These are phyloP conservation scores for Thinocorus orbignyianus DNA, from an alignment of 2,113 vertebrate species.

Conservation along the genomic window DNA sequence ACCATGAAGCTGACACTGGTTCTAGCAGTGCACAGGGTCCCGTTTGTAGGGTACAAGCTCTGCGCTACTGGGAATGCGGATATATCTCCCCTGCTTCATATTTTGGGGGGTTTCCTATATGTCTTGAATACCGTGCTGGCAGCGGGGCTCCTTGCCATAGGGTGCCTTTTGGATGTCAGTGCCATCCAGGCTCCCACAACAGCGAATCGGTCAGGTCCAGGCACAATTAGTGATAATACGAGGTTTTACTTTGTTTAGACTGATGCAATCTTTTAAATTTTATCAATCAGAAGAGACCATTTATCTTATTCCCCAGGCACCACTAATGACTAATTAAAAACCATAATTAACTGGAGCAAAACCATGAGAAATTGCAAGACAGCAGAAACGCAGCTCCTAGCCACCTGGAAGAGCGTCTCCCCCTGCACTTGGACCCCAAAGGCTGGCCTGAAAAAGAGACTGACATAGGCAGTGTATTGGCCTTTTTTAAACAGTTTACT, in stretches of 20 bases:
- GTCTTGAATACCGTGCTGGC: not conserved
- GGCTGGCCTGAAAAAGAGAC: not conserved
- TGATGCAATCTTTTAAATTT: not conserved
- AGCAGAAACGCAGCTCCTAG: not conserved
- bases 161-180: rapidly evolving
- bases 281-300: not conserved
- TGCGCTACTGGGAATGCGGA: not conserved
- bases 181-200: not conserved
- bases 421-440: rapidly evolving
- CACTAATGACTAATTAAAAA: constrained; percentile 18
- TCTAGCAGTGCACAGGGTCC: rapidly evolving
- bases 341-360: constrained; percentile 8
- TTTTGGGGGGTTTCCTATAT: rapidly evolving
- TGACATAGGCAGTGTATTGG: not conserved
- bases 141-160: rapidly evolving
- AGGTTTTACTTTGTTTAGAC: not conserved
- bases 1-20: rapidly evolving
- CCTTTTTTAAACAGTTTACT: not conserved
- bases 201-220: not conserved
- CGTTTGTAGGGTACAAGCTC: not conserved
- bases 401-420: not conserved
- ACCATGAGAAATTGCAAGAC: not conserved
- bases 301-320: not conserved
- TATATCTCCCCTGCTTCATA: not conserved
- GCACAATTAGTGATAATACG: not conserved